A percentile compares a stretch with the other conserved stretches of the same genome.
Evolutionary conservation across 2,888 invertebrate species (phyloP).

Genomic region (Drosophila acutilabella): DNA sequence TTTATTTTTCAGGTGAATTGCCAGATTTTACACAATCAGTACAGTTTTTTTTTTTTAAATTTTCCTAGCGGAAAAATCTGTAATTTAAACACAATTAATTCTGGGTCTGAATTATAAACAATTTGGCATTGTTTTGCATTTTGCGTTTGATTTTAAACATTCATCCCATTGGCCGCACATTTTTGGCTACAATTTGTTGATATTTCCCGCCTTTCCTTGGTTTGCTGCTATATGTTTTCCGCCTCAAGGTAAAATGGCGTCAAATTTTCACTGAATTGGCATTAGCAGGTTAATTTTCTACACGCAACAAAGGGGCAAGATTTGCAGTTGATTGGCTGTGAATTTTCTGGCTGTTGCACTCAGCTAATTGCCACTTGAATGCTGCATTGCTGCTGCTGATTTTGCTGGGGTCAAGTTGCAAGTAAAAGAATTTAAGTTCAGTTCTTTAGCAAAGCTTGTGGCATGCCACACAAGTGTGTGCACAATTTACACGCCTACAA

Average conservation of each 20-base stretch:
- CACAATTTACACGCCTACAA: conserved; percentile 40
- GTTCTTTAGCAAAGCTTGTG: background rate
- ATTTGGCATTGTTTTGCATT: conserved; percentile 39
- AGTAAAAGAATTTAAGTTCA: conserved; percentile 3
- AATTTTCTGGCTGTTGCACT: conserved; percentile 34
- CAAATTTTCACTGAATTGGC: conserved; percentile 40
- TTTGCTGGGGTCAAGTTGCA: conserved; percentile 37
- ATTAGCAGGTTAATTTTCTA: conserved; percentile 51
- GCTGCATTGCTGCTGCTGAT: conserved; percentile 31
- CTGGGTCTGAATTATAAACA: conserved; percentile 65
- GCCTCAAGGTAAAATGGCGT: conserved; percentile 61
- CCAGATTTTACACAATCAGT: conserved; percentile 19
- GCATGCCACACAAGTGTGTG: conserved; percentile 16
- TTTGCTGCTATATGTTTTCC: conserved; percentile 13
- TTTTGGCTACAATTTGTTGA: conserved; percentile 46
- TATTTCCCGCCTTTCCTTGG: conserved; percentile 27
- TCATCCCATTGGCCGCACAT: conserved; percentile 28
- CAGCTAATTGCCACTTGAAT: conserved; percentile 65
- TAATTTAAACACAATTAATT: conserved; percentile 76
- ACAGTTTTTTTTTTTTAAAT: conserved; percentile 16
- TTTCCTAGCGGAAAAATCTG: conserved; percentile 40
- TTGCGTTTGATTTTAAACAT: conserved; percentile 39
- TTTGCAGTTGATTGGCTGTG: conserved; percentile 31
- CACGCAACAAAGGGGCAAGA: background rate
- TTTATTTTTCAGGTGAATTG: conserved; percentile 18